Evolutionary conservation across 2,888 invertebrate genomes (phyloP), one percentile per base, ranked within the genome.

Genomic region (Taphrorychus bicolor): DNA sequence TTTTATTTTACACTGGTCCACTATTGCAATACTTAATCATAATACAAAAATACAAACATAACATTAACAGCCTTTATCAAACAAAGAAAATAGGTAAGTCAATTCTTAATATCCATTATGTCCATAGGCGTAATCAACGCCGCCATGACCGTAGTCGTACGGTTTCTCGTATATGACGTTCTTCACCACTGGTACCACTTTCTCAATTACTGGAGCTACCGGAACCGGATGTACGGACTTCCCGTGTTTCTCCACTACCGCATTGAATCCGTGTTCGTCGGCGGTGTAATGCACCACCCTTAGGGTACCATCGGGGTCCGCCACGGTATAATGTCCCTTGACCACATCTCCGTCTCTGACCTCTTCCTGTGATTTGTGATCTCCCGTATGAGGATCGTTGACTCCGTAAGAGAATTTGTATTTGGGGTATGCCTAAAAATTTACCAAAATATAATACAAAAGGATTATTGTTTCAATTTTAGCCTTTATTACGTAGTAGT

Each of bases 231-330:
- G 61, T 1, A 83, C 83, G 23, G 86, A 84, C 73, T 88, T 87
- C 52, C 88, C 89, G 22, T 86, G 84, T 80, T 86, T 88, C 73
- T 88, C 87, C 3, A 90, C 89, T 56, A 89, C 86, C 24, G 90
- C 90, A 76, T 90, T 89, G 83, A 90, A 90, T 11, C 90, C 90
- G 73, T 85, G 89, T 76, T 89, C 88, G 17, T 62, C 62, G 45
- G 90, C 90, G 21, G 87, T 85, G 79, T 91, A 91, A 70, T 87
- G 85, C 42, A 91, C 90, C 41, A 86, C 80, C 53, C 79, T 71
- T n/a, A 77, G 77, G 61, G 83, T 81, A 24, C 84, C 83, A 54
- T 83, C 84, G 5, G 83, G 75, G 66, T 84, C 84, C 54, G 83
- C 75, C 41, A 84, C 79, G 5, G 82, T 81, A 76, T 84, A 84